Percentiles rank a stretch among this genome's conserved stretches.
Evolutionary conservation across 2,113 vertebrate genomes (phyloP).

Genomic region (Tetraodon nigroviridis): DNA sequence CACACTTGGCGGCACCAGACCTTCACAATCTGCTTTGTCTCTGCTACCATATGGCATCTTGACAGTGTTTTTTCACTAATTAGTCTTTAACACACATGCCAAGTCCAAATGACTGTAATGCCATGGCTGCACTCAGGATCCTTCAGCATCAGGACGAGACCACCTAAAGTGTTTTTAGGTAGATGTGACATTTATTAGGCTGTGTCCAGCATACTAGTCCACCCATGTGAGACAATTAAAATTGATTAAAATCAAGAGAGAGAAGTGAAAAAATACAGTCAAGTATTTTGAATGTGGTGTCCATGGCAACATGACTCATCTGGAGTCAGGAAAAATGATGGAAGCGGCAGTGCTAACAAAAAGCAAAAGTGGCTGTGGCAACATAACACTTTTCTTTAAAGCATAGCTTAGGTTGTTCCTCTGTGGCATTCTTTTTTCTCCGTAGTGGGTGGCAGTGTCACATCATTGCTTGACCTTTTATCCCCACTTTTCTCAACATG

Average conservation of each 20-base stretch:
- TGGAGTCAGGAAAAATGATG: neutral
- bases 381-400: slow-evolving; percentile 12
- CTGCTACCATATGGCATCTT: slow-evolving; percentile 76
- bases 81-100: slow-evolving; percentile 79
- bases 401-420: slow-evolving; percentile 3
- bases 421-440: slow-evolving; percentile 23
- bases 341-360: neutral
- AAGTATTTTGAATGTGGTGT: no score
- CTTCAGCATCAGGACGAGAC: slow-evolving; percentile 56
- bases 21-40: slow-evolving; percentile 75
- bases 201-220: no score
- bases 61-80: slow-evolving; percentile 79
- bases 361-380: slow-evolving; percentile 10
- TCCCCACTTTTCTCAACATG: slow-evolving; percentile 20
- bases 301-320: neutral
- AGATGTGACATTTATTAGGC: no score
- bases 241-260: no score
- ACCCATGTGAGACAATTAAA: no score
- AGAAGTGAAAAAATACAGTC: no score
- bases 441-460: slow-evolving; percentile 19
- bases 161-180: slow-evolving; percentile 3
- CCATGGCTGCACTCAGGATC: slow-evolving; percentile 53
- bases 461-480: slow-evolving; percentile 27
- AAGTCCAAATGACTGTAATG: slow-evolving; percentile 74
- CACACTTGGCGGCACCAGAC: slow-evolving; percentile 65